Conservation (phyloP, 2,797 vertebrate genomes). For the Schizopygopsis malacanthus region DNA sequence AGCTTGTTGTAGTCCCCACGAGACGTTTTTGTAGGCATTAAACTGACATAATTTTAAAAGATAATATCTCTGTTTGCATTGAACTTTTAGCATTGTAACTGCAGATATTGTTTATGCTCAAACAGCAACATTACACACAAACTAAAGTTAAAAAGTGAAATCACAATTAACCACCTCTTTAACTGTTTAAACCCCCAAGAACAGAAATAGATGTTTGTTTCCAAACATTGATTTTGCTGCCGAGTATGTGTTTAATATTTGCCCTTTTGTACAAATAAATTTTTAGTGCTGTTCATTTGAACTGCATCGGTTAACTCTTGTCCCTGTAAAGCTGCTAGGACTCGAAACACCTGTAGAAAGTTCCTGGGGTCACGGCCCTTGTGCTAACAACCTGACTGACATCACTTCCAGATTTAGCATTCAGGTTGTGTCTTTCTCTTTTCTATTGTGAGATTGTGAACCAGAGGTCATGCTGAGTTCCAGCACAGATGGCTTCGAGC, state of each 20-base stretch:
- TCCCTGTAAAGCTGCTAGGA: constrained; percentile 7
- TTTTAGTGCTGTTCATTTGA: not conserved
- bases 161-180: no score
- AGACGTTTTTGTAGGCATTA: no score
- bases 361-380: constrained; percentile 2
- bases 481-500: constrained; percentile 45
- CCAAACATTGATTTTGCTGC: not conserved
- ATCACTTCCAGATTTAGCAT: constrained; percentile 45
- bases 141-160: no score
- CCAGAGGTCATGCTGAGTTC: constrained; percentile 45
- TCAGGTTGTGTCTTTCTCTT: not conserved
- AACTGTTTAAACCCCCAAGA: not conserved
- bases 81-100: no score
- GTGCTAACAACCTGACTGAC: constrained; percentile 33
- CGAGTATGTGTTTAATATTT: not conserved
- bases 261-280: not conserved
- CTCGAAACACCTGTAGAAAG: constrained; percentile 39
- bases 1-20: no score
- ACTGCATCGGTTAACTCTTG: not conserved
- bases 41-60: no score
- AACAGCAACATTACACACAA: no score
- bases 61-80: no score
- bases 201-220: constrained; percentile 14
- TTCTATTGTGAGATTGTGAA: constrained; percentile 17
- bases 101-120: no score